phyloP scores from a whole-genome alignment of 2,888 invertebrate genomes.

The Torymus tubicola region DNA sequence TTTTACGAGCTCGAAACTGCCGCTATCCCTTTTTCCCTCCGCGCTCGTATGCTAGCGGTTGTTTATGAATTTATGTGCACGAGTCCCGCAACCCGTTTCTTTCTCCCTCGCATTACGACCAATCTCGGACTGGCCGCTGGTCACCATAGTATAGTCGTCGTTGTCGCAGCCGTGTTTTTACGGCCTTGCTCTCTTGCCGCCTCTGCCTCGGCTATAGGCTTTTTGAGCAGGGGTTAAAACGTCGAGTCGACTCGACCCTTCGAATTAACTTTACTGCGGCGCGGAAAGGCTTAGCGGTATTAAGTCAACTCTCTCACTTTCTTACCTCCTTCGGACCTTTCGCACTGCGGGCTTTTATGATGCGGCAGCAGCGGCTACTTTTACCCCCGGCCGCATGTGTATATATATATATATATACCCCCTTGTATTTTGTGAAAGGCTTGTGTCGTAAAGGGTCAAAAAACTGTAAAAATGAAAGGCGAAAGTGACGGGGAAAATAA shows the following conservation, averaged over 20 bases:
- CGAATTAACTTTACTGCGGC: slow-evolving; percentile 71
- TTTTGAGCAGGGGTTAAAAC: too few relatives aligned
- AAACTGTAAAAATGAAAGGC: slow-evolving; percentile 31
- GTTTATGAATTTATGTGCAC: slow-evolving; percentile 72
- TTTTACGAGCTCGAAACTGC: slow-evolving; percentile 48
- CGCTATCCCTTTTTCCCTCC: slow-evolving; percentile 27
- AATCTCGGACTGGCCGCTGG: slow-evolving; percentile 4
- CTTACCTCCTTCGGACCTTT: slow-evolving; percentile 43
- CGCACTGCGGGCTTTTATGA: slow-evolving; percentile 50
- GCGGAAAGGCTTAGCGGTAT: slow-evolving; percentile 71
- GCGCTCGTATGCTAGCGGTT: slow-evolving; percentile 62
- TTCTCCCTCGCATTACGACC: slow-evolving; percentile 49
- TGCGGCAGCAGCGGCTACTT: background rate
- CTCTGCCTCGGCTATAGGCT: too few relatives aligned
- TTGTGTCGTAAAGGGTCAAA: slow-evolving; percentile 39
- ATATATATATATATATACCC: too few relatives aligned
- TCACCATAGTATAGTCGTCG: too few relatives aligned
- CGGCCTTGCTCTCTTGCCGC: background rate
- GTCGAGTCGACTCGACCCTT: slow-evolving; percentile 8
- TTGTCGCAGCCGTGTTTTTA: slow-evolving; percentile 19
- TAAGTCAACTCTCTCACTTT: slow-evolving; percentile 69
- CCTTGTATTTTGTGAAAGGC: background rate
- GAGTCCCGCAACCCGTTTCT: slow-evolving; percentile 62
- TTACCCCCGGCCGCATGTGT: too few relatives aligned
- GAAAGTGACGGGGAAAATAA: background rate